Evolutionary conservation across 2,113 vertebrate species (phyloP).

Genomic region (Pitta sordida): DNA sequence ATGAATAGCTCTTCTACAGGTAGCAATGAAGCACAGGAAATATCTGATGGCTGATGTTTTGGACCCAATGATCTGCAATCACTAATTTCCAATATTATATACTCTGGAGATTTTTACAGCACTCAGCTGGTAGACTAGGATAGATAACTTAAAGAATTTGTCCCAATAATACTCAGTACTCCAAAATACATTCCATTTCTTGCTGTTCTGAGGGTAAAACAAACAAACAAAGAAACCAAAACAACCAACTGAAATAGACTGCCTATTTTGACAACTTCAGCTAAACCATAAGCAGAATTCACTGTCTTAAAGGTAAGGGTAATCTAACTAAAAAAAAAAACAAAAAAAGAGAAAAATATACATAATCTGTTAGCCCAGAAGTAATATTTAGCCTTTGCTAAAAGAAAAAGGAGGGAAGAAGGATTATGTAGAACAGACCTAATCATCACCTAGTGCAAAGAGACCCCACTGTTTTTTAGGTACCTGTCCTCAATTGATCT

Average conservation of each 20-base stretch:
- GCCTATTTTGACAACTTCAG: not conserved
- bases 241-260: not conserved
- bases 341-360: not conserved
- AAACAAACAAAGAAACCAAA: no score
- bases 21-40: not conserved
- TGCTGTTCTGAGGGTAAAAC: not conserved
- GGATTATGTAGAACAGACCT: not conserved
- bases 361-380: not conserved
- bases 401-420: not conserved
- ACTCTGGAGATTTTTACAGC: not conserved
- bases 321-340: not conserved
- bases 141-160: not conserved
- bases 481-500: fast-evolving
- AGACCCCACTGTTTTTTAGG: not conserved
- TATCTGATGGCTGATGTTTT: not conserved
- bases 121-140: not conserved
- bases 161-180: not conserved
- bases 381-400: not conserved
- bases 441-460: not conserved
- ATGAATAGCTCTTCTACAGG: not conserved
- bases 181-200: not conserved
- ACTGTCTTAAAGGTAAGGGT: not conserved
- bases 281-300: not conserved
- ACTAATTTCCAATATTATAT: not conserved
- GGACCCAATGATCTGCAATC: not conserved